Conservation (phyloP, 2,113 vertebrate genomes). For the Ploceus nigricollis region DNA sequence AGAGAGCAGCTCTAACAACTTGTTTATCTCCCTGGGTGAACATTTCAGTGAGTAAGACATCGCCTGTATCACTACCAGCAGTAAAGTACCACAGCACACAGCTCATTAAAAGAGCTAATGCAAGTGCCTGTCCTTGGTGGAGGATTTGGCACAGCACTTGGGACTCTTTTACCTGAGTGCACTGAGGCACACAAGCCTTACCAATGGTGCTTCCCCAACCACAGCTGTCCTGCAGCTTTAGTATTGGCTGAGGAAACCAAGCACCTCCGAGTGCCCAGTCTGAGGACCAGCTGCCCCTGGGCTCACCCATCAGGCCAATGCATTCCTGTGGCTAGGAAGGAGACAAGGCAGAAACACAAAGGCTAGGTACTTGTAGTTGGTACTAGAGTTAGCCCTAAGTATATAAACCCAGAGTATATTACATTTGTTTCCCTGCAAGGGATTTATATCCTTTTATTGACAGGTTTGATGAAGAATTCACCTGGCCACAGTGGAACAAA, state of each 20-base stretch:
- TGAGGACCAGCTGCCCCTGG: neutral
- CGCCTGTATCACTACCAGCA: neutral
- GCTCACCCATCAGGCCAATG: neutral
- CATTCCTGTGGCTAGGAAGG: neutral
- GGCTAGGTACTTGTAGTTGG: neutral
- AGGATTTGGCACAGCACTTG: neutral
- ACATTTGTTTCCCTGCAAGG: neutral
- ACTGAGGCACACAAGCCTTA: neutral
- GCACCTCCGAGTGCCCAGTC: neutral
- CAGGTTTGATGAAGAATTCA: neutral
- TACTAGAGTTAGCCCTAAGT: neutral
- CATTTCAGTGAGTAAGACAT: neutral
- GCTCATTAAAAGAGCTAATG: neutral
- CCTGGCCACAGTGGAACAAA: neutral
- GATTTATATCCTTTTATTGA: neutral
- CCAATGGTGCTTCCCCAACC: neutral
- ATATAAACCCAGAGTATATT: neutral
- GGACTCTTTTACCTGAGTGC: neutral
- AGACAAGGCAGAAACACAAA: neutral
- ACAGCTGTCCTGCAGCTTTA: neutral
- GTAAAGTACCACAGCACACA: neutral
- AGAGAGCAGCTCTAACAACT: neutral
- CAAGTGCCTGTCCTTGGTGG: rapidly evolving
- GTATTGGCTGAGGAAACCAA: neutral
- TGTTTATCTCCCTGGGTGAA: neutral